phyloP scores from a whole-genome alignment of 2,888 invertebrate genomes.

The Arge pagana region DNA sequence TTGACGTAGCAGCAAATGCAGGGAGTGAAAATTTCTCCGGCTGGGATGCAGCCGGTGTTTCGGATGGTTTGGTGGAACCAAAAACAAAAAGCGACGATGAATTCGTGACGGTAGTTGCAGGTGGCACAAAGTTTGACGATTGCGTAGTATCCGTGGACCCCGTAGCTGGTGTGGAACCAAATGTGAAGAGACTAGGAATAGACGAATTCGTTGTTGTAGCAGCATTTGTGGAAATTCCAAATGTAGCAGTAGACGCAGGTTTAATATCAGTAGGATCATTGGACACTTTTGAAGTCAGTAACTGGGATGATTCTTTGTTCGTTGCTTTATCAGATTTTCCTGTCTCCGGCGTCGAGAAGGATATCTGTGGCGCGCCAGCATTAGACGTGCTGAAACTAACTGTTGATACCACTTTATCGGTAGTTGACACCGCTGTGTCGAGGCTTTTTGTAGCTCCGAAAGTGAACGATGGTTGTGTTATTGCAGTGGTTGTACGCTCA shows the following conservation, averaged over 20 bases:
- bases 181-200: conserved; percentile 33
- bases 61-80: conserved; percentile 25
- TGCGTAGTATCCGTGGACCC: conserved; percentile 20
- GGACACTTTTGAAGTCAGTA: conserved; percentile 14
- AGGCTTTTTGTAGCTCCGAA: conserved; percentile 45
- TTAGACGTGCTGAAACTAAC: conserved; percentile 27
- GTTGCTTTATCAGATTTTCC: conserved; percentile 15
- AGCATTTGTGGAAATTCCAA: conserved; percentile 28
- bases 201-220: conserved; percentile 14
- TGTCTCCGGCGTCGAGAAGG: conserved; percentile 12
- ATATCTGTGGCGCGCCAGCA: conserved; percentile 13
- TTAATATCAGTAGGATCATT: conserved; percentile 11
- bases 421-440: background rate
- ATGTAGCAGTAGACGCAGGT: conserved; percentile 32
- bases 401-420: conserved; percentile 2
- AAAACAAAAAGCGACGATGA: conserved; percentile 31
- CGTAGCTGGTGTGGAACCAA: conserved; percentile 28
- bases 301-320: background rate
- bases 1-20: conserved; percentile 23
- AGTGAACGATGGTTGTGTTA: conserved; percentile 37
- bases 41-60: conserved; percentile 24
- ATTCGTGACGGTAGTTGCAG: conserved; percentile 15
- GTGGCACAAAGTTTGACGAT: conserved; percentile 20
- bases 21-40: conserved; percentile 21
- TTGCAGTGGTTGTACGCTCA: conserved; percentile 6